These are phyloP conservation scores for Drosophila affinis DNA, from an alignment of 2,888 invertebrate genomes.

Conservation along the genomic window DNA sequence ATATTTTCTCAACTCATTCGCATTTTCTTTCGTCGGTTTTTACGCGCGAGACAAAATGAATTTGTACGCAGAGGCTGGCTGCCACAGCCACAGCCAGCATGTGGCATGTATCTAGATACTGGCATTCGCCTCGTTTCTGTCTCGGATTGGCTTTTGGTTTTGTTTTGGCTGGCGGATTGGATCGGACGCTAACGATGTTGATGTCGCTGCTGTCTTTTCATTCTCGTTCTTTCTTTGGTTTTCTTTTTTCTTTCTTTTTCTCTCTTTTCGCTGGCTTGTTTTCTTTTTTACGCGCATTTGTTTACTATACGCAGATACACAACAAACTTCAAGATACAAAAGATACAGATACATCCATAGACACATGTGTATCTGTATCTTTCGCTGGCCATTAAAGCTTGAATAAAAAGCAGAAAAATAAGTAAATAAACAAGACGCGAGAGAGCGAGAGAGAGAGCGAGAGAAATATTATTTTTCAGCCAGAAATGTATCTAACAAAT, in stretches of 20 bases:
- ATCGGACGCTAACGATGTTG: slow-evolving; percentile 38
- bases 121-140: slow-evolving; percentile 37
- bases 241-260: slow-evolving; percentile 25
- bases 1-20: slow-evolving; percentile 37
- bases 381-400: slow-evolving; percentile 46
- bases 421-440: slow-evolving; percentile 46
- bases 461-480: slow-evolving; percentile 31
- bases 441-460: not conserved
- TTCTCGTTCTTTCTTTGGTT: slow-evolving; percentile 11
- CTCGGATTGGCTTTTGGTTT: slow-evolving; percentile 23
- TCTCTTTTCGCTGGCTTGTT: slow-evolving; percentile 43
- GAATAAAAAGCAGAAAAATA: slow-evolving; percentile 34
- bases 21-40: slow-evolving; percentile 50
- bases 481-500: slow-evolving; percentile 49
- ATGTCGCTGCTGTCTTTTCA: slow-evolving; percentile 14
- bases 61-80: slow-evolving; percentile 65
- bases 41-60: slow-evolving; percentile 66
- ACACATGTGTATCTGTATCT: slow-evolving; percentile 29
- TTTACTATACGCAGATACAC: slow-evolving; percentile 69
- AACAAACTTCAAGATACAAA: slow-evolving; percentile 60
- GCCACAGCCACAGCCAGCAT: not conserved
- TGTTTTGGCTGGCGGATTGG: slow-evolving; percentile 12
- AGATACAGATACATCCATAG: slow-evolving; percentile 9
- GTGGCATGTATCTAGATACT: slow-evolving; percentile 69
- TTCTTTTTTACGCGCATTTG: slow-evolving; percentile 74